phyloP scores from a whole-genome alignment of 2,888 invertebrate genomes.

The Trichacis sp. region DNA sequence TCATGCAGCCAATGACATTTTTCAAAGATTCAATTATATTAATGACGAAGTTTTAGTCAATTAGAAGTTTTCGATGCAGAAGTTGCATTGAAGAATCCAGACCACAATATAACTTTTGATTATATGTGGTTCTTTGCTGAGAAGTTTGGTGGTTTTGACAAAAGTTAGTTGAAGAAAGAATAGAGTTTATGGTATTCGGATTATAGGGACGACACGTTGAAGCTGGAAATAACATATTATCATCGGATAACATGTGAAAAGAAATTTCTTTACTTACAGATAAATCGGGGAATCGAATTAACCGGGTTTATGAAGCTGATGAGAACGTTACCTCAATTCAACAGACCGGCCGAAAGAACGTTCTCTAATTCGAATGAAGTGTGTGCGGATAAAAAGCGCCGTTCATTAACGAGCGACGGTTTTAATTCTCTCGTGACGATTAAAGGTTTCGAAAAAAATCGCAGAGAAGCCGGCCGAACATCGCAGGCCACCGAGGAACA shows the following conservation, averaged over 20 bases:
- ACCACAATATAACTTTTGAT: background rate
- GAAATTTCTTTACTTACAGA: background rate
- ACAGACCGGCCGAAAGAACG: background rate
- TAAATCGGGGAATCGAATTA: background rate
- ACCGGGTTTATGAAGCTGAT: background rate
- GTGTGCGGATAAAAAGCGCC: background rate
- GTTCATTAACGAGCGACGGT: background rate
- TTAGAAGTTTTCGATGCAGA: background rate
- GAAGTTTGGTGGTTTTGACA: background rate
- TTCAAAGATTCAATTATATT: no score
- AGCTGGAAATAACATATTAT: background rate
- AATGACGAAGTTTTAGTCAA: no score
- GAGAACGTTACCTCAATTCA: background rate
- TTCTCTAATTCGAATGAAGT: background rate
- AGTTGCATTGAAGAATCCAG: background rate
- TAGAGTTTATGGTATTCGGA: background rate
- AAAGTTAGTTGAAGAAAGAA: background rate
- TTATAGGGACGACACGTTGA: background rate
- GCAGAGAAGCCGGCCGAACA: background rate
- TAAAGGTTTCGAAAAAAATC: background rate
- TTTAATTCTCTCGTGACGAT: background rate
- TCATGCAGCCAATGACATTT: constrained; percentile 1
- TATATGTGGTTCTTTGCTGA: background rate
- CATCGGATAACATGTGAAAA: constrained; percentile 8
- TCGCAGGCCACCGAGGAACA: background rate